A percentile compares a stretch with the other conserved stretches of the same genome.
Evolutionary conservation across 2,888 invertebrate species (phyloP).

Genomic region (Eilema caniola): DNA sequence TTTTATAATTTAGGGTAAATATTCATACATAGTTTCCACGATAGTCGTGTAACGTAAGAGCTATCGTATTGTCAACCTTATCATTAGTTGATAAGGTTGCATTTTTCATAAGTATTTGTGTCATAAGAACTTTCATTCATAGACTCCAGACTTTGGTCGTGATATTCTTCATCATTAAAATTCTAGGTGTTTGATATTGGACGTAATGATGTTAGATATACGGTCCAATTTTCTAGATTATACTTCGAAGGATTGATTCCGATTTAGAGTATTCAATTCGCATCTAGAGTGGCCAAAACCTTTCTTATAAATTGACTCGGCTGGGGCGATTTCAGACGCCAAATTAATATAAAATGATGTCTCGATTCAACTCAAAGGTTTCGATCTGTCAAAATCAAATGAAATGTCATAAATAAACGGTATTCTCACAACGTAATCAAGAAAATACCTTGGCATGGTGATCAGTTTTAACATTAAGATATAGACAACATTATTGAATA

Average conservation of each 20-base stretch:
- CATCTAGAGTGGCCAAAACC: background rate
- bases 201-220: background rate
- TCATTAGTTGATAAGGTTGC: background rate
- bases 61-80: constrained; percentile 17
- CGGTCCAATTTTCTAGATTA: background rate
- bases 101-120: constrained; percentile 21
- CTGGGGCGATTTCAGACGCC: background rate
- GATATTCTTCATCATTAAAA: background rate
- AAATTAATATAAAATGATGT: too few relatives aligned
- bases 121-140: constrained; percentile 8
- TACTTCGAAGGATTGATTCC: background rate
- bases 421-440: too few relatives aligned
- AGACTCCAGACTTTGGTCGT: background rate
- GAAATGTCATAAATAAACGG: too few relatives aligned
- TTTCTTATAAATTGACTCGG: background rate
- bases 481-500: too few relatives aligned
- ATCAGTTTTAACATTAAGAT: too few relatives aligned
- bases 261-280: background rate
- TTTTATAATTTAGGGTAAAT: constrained; percentile 15
- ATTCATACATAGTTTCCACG: constrained; percentile 9
- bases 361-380: too few relatives aligned
- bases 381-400: too few relatives aligned
- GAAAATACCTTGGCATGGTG: too few relatives aligned
- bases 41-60: background rate
- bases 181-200: background rate